A percentile compares a stretch with the other conserved stretches of the same genome.
These are phyloP conservation scores for Mythimna impura DNA, from an alignment of 2,888 invertebrate species.

Conservation along the genomic window DNA sequence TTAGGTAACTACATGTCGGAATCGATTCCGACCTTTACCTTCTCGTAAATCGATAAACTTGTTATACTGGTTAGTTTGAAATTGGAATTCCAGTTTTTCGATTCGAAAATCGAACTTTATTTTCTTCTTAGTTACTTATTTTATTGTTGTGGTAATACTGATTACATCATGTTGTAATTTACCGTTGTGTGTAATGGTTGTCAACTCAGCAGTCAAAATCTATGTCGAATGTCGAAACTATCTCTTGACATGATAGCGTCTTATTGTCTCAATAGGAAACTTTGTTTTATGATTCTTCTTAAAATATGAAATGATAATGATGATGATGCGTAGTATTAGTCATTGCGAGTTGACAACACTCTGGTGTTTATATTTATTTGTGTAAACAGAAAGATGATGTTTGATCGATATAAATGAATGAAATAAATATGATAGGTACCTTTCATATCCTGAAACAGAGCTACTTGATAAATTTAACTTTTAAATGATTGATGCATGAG, in stretches of 20 bases:
- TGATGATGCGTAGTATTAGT: conserved; percentile 1
- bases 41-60: conserved; percentile 40
- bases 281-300: neutral
- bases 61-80: conserved; percentile 28
- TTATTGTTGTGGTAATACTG: conserved; percentile 10
- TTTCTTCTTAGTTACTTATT: conserved; percentile 6
- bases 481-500: conserved; percentile 19
- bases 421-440: neutral
- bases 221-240: conserved; percentile 33
- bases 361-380: conserved; percentile 31
- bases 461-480: conserved; percentile 9
- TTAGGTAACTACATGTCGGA: conserved; percentile 1
- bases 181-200: neutral
- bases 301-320: neutral
- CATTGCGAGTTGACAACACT: conserved; percentile 24
- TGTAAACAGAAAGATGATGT: conserved; percentile 17
- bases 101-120: conserved; percentile 14
- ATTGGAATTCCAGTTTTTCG: conserved; percentile 11
- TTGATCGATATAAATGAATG: conserved; percentile 9
- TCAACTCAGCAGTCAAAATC: conserved; percentile 16
- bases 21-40: conserved; percentile 32
- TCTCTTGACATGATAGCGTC: conserved; percentile 8
- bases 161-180: conserved; percentile 22
- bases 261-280: neutral
- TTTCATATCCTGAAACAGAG: neutral